Evolutionary conservation across 2,888 invertebrate species (phyloP).

Genomic region (Dynastes maya): DNA sequence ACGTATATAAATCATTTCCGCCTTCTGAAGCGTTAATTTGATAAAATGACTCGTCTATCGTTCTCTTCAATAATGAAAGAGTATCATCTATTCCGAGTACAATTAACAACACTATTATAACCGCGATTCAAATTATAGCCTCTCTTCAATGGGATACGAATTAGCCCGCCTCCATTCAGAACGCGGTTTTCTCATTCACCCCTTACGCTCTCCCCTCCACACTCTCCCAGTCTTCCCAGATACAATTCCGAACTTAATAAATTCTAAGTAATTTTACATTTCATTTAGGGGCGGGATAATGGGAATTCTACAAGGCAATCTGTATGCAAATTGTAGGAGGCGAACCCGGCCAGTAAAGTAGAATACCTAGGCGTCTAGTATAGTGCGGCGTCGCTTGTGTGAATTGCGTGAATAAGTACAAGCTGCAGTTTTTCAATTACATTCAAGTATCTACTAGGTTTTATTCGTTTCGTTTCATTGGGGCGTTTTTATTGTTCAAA

Average conservation of each 20-base stretch:
- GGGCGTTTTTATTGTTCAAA: slow-evolving; percentile 4
- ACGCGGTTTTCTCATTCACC: too few relatives aligned
- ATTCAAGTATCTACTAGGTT: slow-evolving; percentile 46
- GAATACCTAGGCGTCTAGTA: slow-evolving; percentile 1
- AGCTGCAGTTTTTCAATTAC: slow-evolving; percentile 49
- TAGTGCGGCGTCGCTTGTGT: not conserved
- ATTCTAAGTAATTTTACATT: slow-evolving; percentile 49
- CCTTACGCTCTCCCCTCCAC: not conserved
- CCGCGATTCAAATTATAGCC: too few relatives aligned
- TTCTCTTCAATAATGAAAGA: too few relatives aligned
- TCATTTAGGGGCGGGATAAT: slow-evolving; percentile 47
- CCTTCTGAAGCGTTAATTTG: too few relatives aligned
- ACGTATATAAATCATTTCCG: too few relatives aligned
- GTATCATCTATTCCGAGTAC: too few relatives aligned
- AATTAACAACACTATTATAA: too few relatives aligned
- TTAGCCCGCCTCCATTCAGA: too few relatives aligned
- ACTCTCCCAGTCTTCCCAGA: not conserved
- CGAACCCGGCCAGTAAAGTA: slow-evolving; percentile 38
- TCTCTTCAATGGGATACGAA: too few relatives aligned
- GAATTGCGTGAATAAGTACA: slow-evolving; percentile 30
- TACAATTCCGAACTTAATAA: slow-evolving; percentile 47
- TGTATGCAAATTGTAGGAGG: slow-evolving; percentile 50
- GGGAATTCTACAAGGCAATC: slow-evolving; percentile 52
- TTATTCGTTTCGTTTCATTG: slow-evolving; percentile 24
- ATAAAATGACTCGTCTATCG: too few relatives aligned